Conservation (phyloP, 2,888 invertebrate species). For the Dexiosoma caninum region DNA sequence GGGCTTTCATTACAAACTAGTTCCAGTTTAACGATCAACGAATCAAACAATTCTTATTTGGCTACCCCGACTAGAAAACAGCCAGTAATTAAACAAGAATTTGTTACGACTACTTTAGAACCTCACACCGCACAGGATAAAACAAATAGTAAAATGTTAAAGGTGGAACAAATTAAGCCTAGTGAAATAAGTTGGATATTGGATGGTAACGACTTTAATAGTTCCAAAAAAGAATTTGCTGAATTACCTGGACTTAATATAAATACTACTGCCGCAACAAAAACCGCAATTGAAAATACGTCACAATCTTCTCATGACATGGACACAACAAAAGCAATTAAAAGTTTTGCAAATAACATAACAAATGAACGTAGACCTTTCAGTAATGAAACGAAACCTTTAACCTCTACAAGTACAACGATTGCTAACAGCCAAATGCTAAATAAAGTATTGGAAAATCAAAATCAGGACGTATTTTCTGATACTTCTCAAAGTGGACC, state of each 20-base stretch:
- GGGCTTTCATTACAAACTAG: constrained; percentile 61
- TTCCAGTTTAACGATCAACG: constrained; percentile 58
- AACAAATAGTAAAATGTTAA: constrained; percentile 12
- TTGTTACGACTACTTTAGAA: neutral
- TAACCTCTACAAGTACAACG: neutral
- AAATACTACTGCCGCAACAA: neutral
- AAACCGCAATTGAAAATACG: neutral
- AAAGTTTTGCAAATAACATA: neutral
- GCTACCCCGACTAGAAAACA: neutral
- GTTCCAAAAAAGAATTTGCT: constrained; percentile 62
- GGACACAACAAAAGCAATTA: neutral
- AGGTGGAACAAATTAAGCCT: constrained; percentile 66
- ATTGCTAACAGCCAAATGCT: too few species aligned
- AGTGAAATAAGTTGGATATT: constrained; percentile 72
- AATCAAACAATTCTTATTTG: constrained; percentile 37
- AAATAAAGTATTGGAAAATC: neutral
- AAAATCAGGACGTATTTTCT: neutral
- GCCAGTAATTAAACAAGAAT: neutral
- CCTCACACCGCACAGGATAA: neutral
- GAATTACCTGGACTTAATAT: constrained; percentile 20
- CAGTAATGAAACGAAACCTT: neutral
- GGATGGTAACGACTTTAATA: constrained; percentile 70
- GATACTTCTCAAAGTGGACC: neutral
- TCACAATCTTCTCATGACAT: neutral
- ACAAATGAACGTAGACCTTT: neutral